These are phyloP conservation scores for Galaxias olidus DNA, from an alignment of 2,797 vertebrate species.

Conservation along the genomic window DNA sequence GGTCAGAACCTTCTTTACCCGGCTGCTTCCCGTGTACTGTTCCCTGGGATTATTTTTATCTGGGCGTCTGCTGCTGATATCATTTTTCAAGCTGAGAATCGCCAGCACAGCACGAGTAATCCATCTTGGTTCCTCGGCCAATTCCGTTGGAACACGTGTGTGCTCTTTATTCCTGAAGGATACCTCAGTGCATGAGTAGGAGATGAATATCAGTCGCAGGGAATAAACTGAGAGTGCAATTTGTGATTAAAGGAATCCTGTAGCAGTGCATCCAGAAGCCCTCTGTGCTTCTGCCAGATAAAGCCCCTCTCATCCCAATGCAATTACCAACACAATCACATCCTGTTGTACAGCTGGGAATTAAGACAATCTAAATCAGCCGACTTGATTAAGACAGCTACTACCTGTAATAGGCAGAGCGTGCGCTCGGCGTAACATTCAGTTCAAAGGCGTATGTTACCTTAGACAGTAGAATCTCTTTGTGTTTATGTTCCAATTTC, in stretches of 20 bases:
- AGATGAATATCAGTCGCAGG: constrained; percentile 78
- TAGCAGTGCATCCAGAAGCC: constrained; percentile 70
- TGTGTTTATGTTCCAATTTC: background rate
- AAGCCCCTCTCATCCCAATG: constrained; percentile 50
- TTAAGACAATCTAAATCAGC: constrained; percentile 59
- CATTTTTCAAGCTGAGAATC: constrained; percentile 81
- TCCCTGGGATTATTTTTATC: constrained; percentile 78
- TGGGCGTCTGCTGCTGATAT: constrained; percentile 70
- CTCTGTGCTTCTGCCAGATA: constrained; percentile 61
- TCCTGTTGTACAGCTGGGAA: constrained; percentile 49
- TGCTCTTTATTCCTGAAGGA: constrained; percentile 75
- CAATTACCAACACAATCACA: constrained; percentile 68
- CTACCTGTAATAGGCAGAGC: constrained; percentile 43
- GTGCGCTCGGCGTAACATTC: constrained; percentile 38
- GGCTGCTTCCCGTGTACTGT: constrained; percentile 54
- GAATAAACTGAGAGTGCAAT: constrained; percentile 74
- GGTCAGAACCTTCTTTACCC: constrained; percentile 59
- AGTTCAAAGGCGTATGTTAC: constrained; percentile 38
- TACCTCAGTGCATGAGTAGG: constrained; percentile 68
- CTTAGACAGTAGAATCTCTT: constrained; percentile 18
- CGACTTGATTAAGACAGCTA: constrained; percentile 61
- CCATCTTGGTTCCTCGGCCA: constrained; percentile 79
- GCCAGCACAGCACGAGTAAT: constrained; percentile 78
- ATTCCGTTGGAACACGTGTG: constrained; percentile 72
- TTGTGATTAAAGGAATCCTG: constrained; percentile 79